phyloP scores from a whole-genome alignment of 2,888 invertebrate species.

The Pocota personata region DNA sequence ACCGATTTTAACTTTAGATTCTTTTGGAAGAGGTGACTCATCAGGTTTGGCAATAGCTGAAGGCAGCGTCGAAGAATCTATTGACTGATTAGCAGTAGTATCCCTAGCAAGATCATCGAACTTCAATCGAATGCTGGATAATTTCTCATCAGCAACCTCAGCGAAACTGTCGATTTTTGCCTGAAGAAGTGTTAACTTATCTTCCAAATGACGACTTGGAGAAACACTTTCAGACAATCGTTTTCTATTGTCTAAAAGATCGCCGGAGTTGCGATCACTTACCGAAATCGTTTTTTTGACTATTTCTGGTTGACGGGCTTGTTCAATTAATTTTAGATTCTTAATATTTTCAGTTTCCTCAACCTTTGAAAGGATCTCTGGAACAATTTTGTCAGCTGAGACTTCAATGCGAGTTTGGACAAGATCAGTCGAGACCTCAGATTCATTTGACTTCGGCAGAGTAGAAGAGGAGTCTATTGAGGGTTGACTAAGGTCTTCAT shows the following conservation, averaged over 20 bases:
- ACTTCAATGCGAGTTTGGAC: not conserved
- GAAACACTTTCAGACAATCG: slow-evolving; percentile 46
- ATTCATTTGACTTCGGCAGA: not conserved
- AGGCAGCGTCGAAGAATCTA: not conserved
- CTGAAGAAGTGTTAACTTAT: slow-evolving; percentile 31
- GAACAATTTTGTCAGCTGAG: not conserved
- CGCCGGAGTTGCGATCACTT: not conserved
- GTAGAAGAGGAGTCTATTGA: not conserved
- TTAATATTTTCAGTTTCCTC: not conserved
- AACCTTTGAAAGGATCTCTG: not conserved
- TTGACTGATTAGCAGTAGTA: not conserved
- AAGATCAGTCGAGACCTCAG: not conserved
- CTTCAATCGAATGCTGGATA: slow-evolving; percentile 44
- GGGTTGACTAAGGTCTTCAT: not conserved
- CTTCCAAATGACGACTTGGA: slow-evolving; percentile 38
- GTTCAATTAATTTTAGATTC: not conserved
- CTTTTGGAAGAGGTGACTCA: not conserved
- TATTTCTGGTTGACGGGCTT: not conserved
- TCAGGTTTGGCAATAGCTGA: not conserved
- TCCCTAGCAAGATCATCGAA: slow-evolving; percentile 40
- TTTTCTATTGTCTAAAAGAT: not conserved
- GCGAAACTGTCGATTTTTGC: slow-evolving; percentile 69
- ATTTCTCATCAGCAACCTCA: slow-evolving; percentile 60
- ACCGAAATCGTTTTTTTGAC: too few species aligned
- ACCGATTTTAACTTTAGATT: not conserved